Evolutionary conservation across 1,140 invertebrate species (phyloP).

Genomic region (Drosophila rufa): DNA sequence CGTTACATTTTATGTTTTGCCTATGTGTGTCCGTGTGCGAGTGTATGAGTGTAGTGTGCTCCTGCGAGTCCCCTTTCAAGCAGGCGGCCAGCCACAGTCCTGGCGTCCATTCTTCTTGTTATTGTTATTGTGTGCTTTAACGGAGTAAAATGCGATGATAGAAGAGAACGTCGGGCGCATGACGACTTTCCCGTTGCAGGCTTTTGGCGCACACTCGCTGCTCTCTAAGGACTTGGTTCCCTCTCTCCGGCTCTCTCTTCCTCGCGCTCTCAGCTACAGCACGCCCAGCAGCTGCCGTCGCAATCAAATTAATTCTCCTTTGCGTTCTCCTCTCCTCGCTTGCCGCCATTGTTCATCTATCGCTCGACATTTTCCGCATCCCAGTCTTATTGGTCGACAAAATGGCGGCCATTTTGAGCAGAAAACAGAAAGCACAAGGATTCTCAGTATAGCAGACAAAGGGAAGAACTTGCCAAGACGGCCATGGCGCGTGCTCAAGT

Average conservation of each 20-base stretch:
- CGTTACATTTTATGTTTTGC: constrained; percentile 65
- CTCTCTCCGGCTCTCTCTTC: constrained; percentile 11
- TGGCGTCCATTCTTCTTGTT: constrained; percentile 36
- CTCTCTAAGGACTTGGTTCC: constrained; percentile 4
- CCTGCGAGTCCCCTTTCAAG: constrained; percentile 19
- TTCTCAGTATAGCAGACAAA: constrained; percentile 8
- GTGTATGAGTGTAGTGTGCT: constrained; percentile 16
- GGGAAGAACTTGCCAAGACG: constrained; percentile 36
- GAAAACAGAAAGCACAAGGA: constrained; percentile 37
- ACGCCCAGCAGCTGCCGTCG: constrained; percentile 73
- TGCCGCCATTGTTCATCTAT: constrained; percentile 63
- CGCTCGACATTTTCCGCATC: constrained; percentile 58
- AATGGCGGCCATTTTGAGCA: constrained; percentile 62
- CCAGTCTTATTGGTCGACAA: constrained; percentile 46
- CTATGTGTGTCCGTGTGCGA: constrained; percentile 11
- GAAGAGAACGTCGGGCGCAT: constrained; percentile 27
- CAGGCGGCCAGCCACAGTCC: constrained; percentile 37
- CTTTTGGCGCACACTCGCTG: constrained; percentile 63
- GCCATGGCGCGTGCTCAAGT: constrained; percentile 63
- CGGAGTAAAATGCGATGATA: constrained; percentile 27
- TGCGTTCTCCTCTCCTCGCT: constrained; percentile 38
- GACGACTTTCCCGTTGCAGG: constrained; percentile 43
- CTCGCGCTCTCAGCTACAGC: constrained; percentile 54
- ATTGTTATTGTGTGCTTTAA: constrained; percentile 37
- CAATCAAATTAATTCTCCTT: constrained; percentile 80